Conservation (phyloP, 2,888 invertebrate species). For the Alentia gelatinosa region DNA sequence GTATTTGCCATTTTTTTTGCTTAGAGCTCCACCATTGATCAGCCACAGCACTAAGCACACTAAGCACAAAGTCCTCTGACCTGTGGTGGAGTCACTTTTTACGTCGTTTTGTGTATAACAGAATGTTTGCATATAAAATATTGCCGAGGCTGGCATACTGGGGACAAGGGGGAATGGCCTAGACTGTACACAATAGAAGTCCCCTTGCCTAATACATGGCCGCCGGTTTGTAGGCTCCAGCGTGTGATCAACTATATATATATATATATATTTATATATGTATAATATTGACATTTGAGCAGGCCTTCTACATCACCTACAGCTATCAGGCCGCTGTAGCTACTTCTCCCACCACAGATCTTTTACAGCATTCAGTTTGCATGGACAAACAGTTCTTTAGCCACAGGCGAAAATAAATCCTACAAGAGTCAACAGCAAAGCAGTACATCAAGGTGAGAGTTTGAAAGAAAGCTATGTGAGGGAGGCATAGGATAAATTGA, state of each 20-base stretch:
- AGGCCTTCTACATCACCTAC: neutral
- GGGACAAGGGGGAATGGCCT: neutral
- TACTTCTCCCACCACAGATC: neutral
- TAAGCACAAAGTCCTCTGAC: neutral
- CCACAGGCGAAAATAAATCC: neutral
- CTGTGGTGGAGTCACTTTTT: neutral
- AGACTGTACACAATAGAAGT: neutral
- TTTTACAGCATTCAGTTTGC: neutral
- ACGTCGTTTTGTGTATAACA: neutral
- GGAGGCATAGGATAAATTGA: neutral
- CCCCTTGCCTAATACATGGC: neutral
- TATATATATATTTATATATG: neutral
- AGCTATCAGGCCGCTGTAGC: neutral
- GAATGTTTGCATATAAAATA: constrained; percentile 10
- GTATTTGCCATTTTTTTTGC: neutral
- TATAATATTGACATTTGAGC: neutral
- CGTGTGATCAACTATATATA: neutral
- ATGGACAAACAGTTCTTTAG: neutral
- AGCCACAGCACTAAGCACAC: neutral
- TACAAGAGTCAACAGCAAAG: neutral
- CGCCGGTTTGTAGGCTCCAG: neutral
- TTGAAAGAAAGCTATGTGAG: neutral
- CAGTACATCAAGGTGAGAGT: neutral
- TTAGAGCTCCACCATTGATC: neutral
- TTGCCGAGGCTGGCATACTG: neutral